A percentile compares a stretch with the other conserved stretches of the same genome.
Evolutionary conservation across 2,113 vertebrate genomes (phyloP).

Genomic region (Eonycteris spelaea): DNA sequence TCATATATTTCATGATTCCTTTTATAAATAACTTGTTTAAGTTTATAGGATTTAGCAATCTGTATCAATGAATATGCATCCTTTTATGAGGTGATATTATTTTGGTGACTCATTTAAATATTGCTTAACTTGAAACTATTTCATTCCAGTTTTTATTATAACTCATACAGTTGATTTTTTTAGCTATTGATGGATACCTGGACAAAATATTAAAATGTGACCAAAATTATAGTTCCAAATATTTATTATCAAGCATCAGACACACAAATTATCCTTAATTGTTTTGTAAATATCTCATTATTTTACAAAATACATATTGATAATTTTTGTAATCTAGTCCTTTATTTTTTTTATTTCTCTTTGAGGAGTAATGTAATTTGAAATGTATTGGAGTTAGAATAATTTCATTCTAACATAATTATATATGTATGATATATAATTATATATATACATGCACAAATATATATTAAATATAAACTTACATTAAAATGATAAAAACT

Average conservation of each 20-base stretch:
- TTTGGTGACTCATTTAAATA: not conserved
- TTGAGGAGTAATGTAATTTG: not conserved
- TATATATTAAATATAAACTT: not conserved
- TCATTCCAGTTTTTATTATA: not conserved
- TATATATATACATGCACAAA: not conserved
- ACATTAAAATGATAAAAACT: not conserved
- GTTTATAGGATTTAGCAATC: not conserved
- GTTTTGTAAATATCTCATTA: not conserved
- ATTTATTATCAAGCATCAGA: not conserved
- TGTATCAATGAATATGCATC: not conserved
- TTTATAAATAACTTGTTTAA: conserved; percentile 54
- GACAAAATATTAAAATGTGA: not conserved
- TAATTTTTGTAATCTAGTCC: not conserved
- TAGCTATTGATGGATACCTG: not conserved
- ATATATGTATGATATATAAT: not conserved
- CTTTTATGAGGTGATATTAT: not conserved
- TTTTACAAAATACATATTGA: not conserved
- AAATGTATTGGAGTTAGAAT: not conserved
- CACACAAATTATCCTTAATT: not conserved
- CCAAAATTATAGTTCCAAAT: not conserved
- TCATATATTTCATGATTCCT: not conserved
- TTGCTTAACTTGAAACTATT: conserved; percentile 1
- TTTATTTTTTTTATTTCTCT: not conserved
- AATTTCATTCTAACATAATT: not conserved
- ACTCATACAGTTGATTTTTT: not conserved